Conservation (phyloP, 2,113 vertebrate species). For the Lagopus leucura region DNA sequence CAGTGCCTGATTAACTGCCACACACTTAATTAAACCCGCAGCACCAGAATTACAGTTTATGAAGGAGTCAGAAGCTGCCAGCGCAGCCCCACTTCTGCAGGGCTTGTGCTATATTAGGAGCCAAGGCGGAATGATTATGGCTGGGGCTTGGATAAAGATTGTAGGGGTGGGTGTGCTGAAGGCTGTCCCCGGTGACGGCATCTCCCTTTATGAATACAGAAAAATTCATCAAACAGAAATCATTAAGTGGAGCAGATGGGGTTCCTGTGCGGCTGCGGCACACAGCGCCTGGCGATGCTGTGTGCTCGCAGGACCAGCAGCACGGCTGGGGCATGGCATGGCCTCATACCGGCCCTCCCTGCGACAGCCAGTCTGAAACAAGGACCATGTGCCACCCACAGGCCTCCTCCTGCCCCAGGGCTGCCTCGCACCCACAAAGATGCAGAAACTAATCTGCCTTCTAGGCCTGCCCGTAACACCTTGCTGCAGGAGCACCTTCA, state of each 20-base stretch:
- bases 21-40: constrained; percentile 85
- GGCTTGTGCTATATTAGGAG: constrained; percentile 59
- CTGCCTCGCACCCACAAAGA: not conserved
- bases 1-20: constrained; percentile 85
- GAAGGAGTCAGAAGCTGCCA: constrained; percentile 61
- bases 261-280: constrained; percentile 57
- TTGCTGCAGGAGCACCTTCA: fast-evolving
- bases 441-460: not conserved
- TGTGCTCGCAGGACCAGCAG: not conserved
- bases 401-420: not conserved
- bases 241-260: constrained; percentile 81
- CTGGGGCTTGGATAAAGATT: constrained; percentile 69
- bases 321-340: too few species aligned
- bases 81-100: not conserved
- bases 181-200: constrained; percentile 71
- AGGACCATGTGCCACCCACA: not conserved
- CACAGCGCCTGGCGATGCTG: constrained; percentile 35
- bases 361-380: not conserved
- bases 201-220: constrained; percentile 77
- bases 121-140: constrained; percentile 57
- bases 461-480: not conserved
- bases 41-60: constrained; percentile 68
- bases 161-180: constrained; percentile 73
- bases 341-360: too few species aligned
- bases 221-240: constrained; percentile 82